Conservation (phyloP, 2,888 invertebrate species). For the Pollenia amentaria region DNA sequence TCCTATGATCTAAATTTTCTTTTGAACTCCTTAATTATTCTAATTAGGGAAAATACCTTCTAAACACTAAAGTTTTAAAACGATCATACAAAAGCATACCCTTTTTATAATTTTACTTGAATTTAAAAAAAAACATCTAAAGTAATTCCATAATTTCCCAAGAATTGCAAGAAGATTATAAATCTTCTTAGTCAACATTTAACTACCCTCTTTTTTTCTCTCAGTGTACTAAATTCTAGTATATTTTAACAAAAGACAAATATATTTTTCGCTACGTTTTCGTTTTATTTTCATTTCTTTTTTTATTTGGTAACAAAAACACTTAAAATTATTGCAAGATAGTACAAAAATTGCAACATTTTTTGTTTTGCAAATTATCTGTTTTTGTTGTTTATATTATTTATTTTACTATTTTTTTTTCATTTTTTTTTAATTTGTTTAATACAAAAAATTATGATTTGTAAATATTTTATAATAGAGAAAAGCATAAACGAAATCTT, state of each 20-base stretch:
- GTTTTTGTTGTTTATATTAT: neutral
- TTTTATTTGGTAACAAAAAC: constrained; percentile 39
- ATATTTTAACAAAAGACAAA: constrained; percentile 24
- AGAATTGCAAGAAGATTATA: too few relatives aligned
- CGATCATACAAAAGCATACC: too few relatives aligned
- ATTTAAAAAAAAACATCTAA: too few relatives aligned
- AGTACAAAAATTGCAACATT: constrained; percentile 49
- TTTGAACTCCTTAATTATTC: too few relatives aligned
- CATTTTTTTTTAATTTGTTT: neutral
- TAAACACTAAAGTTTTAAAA: too few relatives aligned
- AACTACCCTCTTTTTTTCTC: constrained; percentile 14
- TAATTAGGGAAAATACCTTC: too few relatives aligned
- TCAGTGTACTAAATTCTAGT: constrained; percentile 46
- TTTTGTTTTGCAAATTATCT: constrained; percentile 35
- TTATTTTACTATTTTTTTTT: constrained; percentile 13
- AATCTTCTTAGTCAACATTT: too few relatives aligned
- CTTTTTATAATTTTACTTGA: too few relatives aligned
- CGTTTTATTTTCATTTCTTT: constrained; percentile 22
- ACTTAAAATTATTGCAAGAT: constrained; percentile 58
- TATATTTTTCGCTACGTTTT: constrained; percentile 36
- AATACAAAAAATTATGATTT: constrained; percentile 48
- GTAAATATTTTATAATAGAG: constrained; percentile 68
- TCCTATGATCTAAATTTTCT: too few relatives aligned
- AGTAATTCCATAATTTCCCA: too few relatives aligned
- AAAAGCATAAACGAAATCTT: constrained; percentile 9